Conservation (phyloP, 2,888 invertebrate genomes). For the Andrena trimmerana region DNA sequence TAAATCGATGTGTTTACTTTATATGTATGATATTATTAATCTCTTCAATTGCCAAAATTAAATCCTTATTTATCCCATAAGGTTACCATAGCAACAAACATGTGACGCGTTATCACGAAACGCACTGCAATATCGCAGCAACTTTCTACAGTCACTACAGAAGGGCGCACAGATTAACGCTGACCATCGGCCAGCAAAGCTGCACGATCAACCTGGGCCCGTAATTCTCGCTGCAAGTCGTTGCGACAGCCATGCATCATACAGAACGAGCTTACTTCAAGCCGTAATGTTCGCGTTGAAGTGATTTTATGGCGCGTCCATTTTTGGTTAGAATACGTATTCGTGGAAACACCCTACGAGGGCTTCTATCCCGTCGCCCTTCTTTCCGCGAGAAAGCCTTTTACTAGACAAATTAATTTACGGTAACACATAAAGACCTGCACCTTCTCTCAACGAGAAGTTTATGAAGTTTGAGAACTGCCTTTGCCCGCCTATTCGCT, state of each 20-base stretch:
- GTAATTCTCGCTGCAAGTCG: slow-evolving; percentile 68
- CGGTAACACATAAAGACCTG: background rate
- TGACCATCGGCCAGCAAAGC: slow-evolving; percentile 49
- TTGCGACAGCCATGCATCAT: slow-evolving; percentile 66
- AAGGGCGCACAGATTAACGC: slow-evolving; percentile 48
- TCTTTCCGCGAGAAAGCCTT: slow-evolving; percentile 3
- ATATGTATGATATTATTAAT: background rate
- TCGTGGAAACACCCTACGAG: slow-evolving; percentile 18
- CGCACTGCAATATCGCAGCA: slow-evolving; percentile 31
- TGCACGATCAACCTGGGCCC: slow-evolving; percentile 64
- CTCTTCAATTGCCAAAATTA: slow-evolving; percentile 8
- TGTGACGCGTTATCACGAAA: slow-evolving; percentile 16
- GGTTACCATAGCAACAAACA: background rate
- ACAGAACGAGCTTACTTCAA: slow-evolving; percentile 69
- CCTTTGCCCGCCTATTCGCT: background rate
- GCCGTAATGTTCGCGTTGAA: slow-evolving; percentile 63
- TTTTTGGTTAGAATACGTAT: slow-evolving; percentile 65
- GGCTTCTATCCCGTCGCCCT: background rate
- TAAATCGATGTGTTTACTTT: too few relatives aligned
- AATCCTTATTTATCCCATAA: background rate
- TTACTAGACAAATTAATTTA: slow-evolving; percentile 35
- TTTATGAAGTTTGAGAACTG: background rate
- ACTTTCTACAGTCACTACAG: slow-evolving; percentile 38
- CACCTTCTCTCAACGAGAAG: too few relatives aligned
- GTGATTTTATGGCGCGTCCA: slow-evolving; percentile 73